Base-by-base conservation (phyloP, 2,797 vertebrate genomes). In the Microctenopoma stevenorrisi region DNA sequence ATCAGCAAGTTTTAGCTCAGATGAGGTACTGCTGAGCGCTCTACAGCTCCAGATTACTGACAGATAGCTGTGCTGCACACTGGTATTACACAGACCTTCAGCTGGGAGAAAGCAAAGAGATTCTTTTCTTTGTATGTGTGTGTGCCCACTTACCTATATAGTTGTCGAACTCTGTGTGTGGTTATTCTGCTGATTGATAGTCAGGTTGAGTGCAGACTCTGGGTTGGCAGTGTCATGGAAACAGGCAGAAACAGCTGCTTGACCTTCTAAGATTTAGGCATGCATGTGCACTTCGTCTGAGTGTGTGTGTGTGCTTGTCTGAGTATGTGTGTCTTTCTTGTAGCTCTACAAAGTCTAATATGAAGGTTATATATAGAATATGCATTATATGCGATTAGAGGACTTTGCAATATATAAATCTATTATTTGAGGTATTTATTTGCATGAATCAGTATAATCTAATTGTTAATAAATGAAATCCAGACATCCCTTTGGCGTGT, bases 1-100 rank as follows among this genome's bases (percentile, higher is more conserved):
- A 91, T 91, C 88, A 90, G 90, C 83, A 79, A 57, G 50, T 85
- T 84, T 82, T 80, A 33, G 51, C 73, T 84, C 54, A 67, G 78
- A 79, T 65, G 82, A 84, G 64, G 74, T 47, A n/a, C 63, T 49
- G 83, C 82, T 55, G 72, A 78, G 79, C 59, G 59, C 81, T 81
- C 77, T 81, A 63, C 68, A 55, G 81, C 76, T 76, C 69, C 69
- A 85, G 81, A 91, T 88, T 64, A 69, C 50, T 74, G 76, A 77
- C 65, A 74, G 81, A 87, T 79, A 83, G 62, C 46, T 0, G 13
- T 0, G 18, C 72, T 1, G 51, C 53, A 46, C 47, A 0, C 40
- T 61, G 28, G 74, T 70, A 35, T 64, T 47, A 71, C 38, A 58
- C 71, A 44, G 51, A 44, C 46, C 70, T 57, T 63, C 63, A 48